These are phyloP conservation scores for Antechinus stuartii DNA, from an alignment of 2,113 vertebrate genomes.

Conservation along the genomic window DNA sequence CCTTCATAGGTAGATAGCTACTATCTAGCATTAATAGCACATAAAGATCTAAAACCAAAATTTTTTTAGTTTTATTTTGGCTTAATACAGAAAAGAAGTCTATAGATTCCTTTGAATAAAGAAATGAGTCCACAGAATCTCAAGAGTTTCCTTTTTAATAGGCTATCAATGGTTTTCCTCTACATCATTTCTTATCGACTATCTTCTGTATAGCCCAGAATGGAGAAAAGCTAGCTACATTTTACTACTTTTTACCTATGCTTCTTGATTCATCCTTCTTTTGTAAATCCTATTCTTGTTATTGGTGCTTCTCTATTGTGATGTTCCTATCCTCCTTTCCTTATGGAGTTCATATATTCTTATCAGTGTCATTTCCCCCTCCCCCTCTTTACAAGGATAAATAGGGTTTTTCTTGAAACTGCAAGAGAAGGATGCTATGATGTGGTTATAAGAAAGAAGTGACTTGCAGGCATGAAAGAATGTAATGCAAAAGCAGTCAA, in stretches of 20 bases:
- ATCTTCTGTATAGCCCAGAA: neutral
- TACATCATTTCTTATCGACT: neutral
- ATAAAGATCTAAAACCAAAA: neutral
- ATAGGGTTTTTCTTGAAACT: neutral
- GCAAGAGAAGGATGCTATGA: neutral
- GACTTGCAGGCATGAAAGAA: neutral
- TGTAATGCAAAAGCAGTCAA: neutral
- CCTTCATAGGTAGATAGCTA: neutral
- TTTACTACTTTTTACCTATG: neutral
- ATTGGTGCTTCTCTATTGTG: neutral
- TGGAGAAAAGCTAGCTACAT: neutral
- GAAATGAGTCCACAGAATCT: neutral
- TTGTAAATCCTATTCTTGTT: neutral
- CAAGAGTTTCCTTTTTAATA: neutral
- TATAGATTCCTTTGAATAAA: neutral
- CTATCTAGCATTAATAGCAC: neutral
- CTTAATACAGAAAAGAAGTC: neutral
- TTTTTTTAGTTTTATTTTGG: neutral
- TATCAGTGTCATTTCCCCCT: neutral
- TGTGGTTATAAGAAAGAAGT: neutral
- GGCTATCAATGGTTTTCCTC: neutral
- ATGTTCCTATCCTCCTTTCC: neutral
- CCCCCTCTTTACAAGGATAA: neutral
- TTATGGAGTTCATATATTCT: neutral
- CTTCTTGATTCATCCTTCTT: neutral